Evolutionary conservation across 2,797 vertebrate genomes (phyloP), one percentile per base, ranked within the genome.

Genomic region (Scolopax rusticola): DNA sequence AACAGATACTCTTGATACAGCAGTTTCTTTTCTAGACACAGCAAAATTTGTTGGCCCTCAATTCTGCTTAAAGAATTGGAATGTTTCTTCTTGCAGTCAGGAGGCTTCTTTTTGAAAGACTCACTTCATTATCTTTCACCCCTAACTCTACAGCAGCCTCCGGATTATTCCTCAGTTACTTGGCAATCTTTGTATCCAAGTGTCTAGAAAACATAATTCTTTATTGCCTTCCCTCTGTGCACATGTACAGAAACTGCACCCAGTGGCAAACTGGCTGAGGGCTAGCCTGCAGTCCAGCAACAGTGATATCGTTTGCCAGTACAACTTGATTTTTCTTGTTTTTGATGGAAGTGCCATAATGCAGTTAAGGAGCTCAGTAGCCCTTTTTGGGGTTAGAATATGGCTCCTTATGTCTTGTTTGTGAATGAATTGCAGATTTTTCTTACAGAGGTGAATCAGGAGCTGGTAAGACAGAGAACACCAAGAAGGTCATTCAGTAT

Each of bases 401-500:
- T 19, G 11, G 54, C 33, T 19, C 43, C 12, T 1, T 21, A 0
- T 3, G 5, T 84, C 33, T 92, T 77, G 57, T 74, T 61, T 75
- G 45, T 82, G 61, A 76, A 69, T 90, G 50, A 93, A 82, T 48
- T 25, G 40, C 30, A 32, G 36, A 40, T 76, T 97, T 75, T 75
- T 61, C 97, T 97, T 96, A 45, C 96, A 99, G 99, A 91, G 99
- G 99, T 68, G 99, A 99, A 96, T 99, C 99, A 27, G 99, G 99
- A 97, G 99, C 99, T 87, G 99, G 99, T 69, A 99, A 99, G 98
- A 99, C 99, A 0, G 99, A 99, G 97, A 99, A 99, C 97, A 99
- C 99, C 97, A 99, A 99, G 98, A 99, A 99, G 90, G 99, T 99
- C 84, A 99, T 99, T 98, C 99, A 99, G 97, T 99, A 99, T 96